phyloP scores from a whole-genome alignment of 2,797 vertebrate species.

The Coilia nasus region DNA sequence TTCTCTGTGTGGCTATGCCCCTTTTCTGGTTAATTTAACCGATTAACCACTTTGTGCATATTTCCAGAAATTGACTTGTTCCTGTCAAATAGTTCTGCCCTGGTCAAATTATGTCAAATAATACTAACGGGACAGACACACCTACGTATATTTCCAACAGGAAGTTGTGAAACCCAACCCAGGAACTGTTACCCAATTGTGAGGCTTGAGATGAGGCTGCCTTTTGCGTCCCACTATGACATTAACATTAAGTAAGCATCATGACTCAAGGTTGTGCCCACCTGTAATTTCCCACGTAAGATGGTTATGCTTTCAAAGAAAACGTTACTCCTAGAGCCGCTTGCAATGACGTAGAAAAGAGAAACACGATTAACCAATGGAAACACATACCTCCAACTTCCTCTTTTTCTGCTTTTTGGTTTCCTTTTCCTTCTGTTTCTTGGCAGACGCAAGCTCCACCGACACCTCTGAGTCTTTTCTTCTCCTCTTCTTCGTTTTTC shows the following conservation, averaged over 20 bases:
- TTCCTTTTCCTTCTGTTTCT: conserved; percentile 71
- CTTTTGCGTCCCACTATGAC: neutral
- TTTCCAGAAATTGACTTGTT: no score
- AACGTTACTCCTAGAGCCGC: no score
- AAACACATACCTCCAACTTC: conserved; percentile 70
- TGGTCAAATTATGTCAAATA: no score
- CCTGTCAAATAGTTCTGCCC: no score
- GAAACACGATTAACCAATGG: no score
- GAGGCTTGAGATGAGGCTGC: neutral
- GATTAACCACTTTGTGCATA: no score
- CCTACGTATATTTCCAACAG: neutral
- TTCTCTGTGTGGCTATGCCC: neutral
- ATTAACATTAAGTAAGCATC: neutral
- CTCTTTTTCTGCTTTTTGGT: conserved; percentile 73
- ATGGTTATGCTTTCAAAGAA: no score
- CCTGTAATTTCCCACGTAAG: no score
- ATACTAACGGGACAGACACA: no score
- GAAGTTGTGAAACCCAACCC: neutral
- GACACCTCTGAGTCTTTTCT: conserved; percentile 76
- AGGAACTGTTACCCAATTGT: neutral
- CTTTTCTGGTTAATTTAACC: neutral
- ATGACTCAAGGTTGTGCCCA: no score
- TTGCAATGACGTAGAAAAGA: no score
- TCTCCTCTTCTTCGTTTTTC: conserved; percentile 73
- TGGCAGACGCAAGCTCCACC: conserved; percentile 62